Conservation (phyloP, 23 tunicate species). For the Trididemnum miniatum region DNA sequence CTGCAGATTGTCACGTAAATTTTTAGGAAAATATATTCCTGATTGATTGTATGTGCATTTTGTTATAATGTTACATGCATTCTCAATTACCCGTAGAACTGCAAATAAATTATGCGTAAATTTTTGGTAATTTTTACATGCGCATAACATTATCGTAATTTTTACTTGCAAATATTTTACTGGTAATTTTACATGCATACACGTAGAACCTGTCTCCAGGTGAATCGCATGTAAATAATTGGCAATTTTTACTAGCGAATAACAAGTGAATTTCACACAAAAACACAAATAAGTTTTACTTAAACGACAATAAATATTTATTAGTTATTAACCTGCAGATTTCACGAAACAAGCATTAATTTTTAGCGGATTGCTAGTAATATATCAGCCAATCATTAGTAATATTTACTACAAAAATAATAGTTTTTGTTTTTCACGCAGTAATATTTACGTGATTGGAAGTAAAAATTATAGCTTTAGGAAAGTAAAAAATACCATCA, state of each 20-base stretch:
- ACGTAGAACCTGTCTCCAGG: neutral
- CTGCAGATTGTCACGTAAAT: too few relatives aligned
- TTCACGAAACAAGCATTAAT: neutral
- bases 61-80: neutral
- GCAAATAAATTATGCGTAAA: neutral
- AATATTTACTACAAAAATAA: neutral
- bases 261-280: neutral
- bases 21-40: too few relatives aligned
- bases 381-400: neutral
- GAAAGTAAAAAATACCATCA: neutral
- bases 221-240: neutral
- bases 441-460: neutral
- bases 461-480: too few relatives aligned
- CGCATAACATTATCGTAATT: neutral
- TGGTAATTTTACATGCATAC: neutral
- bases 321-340: neutral
- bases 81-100: neutral
- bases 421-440: neutral
- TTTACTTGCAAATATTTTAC: neutral
- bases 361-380: neutral
- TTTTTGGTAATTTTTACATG: neutral
- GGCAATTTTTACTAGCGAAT: neutral
- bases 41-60: neutral
- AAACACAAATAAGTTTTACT: neutral
- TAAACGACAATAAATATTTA: neutral